These are phyloP conservation scores for Dasyornis broadbenti DNA, from an alignment of 2,113 vertebrate species.

Conservation along the genomic window DNA sequence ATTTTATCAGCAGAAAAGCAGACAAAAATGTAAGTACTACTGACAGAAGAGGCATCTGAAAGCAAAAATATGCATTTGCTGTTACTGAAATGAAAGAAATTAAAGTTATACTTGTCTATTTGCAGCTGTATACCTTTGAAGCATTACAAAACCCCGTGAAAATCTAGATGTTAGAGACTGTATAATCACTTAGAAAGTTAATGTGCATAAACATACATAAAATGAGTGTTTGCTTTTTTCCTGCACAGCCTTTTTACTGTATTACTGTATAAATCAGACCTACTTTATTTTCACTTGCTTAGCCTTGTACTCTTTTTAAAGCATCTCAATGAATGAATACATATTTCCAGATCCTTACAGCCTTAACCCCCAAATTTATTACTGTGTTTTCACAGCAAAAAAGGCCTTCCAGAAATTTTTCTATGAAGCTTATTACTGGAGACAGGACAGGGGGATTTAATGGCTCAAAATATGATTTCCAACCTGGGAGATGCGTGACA, in stretches of 20 bases:
- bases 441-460: neutral
- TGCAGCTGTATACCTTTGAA: conserved; percentile 14
- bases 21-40: neutral
- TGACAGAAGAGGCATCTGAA: conserved; percentile 1
- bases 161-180: neutral
- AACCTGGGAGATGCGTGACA: neutral
- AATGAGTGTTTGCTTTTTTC: conserved; percentile 17
- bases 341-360: neutral
- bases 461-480: neutral
- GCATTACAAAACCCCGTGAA: neutral
- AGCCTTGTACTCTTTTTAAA: neutral
- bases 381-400: neutral
- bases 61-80: neutral
- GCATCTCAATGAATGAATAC: neutral
- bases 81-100: neutral
- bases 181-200: conserved; percentile 34
- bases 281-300: conserved; percentile 16
- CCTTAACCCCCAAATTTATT: neutral
- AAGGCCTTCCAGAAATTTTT: neutral
- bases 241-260: neutral
- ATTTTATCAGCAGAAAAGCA: conserved; percentile 17
- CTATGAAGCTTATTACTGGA: neutral
- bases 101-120: neutral
- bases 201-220: conserved; percentile 33
- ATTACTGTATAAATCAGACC: conserved; percentile 34